phyloP scores from a whole-genome alignment of 1,140 invertebrate species.

The Neodiprion pinetum region DNA sequence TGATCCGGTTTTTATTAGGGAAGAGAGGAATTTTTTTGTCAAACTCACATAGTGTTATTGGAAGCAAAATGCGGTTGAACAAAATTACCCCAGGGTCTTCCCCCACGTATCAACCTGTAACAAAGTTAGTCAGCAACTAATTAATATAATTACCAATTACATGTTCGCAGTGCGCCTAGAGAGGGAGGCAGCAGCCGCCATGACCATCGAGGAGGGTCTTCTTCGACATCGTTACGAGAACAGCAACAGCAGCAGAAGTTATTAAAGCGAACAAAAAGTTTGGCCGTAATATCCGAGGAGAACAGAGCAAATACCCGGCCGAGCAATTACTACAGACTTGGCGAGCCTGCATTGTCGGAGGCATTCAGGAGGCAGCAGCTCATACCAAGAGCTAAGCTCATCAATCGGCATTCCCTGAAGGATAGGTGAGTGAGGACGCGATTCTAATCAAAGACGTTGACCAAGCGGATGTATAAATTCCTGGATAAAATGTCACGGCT shows the following conservation, averaged over 20 bases:
- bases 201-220: constrained; percentile 22
- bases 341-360: constrained; percentile 60
- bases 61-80: no score
- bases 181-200: constrained; percentile 35
- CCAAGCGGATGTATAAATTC: neutral
- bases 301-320: constrained; percentile 60
- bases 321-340: constrained; percentile 40
- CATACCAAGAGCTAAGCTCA: constrained; percentile 78
- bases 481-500: no score
- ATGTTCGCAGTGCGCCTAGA: constrained; percentile 23
- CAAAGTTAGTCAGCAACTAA: no score
- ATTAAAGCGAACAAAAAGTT: constrained; percentile 74
- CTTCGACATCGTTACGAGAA: constrained; percentile 21
- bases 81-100: no score
- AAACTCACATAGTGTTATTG: no score
- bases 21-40: no score
- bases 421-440: constrained; percentile 62
- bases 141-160: no score
- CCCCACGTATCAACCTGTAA: no score
- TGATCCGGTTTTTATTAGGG: no score
- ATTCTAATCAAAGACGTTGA: constrained; percentile 24
- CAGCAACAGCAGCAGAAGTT: constrained; percentile 63
- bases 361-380: constrained; percentile 73
- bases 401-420: constrained; percentile 75
- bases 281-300: constrained; percentile 79